Percentiles rank a stretch among this genome's conserved stretches.
Evolutionary conservation across 2,888 invertebrate genomes (phyloP).

Genomic region (Epirrita christyi): DNA sequence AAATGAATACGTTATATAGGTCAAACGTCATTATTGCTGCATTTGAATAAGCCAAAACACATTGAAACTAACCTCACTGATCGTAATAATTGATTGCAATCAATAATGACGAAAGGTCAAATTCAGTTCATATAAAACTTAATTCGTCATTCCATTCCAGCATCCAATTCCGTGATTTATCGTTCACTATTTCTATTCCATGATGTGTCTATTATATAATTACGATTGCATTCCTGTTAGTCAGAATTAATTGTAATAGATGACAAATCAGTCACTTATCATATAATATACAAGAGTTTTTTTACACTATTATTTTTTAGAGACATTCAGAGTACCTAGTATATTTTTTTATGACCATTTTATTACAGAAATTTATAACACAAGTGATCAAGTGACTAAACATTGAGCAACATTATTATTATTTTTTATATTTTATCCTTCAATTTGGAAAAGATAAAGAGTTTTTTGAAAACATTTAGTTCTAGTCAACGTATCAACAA

Average conservation of each 20-base stretch:
- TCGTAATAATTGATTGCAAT: too few relatives aligned
- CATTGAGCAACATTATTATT: slow-evolving; percentile 27
- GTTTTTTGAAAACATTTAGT: not conserved
- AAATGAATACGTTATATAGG: not conserved
- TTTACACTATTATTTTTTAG: not conserved
- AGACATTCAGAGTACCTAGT: not conserved
- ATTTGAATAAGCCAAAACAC: not conserved
- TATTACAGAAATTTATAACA: not conserved
- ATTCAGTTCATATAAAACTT: too few relatives aligned
- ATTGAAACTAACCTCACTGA: not conserved
- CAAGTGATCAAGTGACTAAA: slow-evolving; percentile 15
- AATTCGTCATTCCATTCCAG: too few relatives aligned
- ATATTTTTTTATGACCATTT: not conserved
- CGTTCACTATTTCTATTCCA: too few relatives aligned
- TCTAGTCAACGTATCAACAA: not conserved
- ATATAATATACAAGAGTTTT: not conserved
- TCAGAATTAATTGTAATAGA: too few relatives aligned
- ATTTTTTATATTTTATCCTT: slow-evolving; percentile 7
- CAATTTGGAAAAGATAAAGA: not conserved
- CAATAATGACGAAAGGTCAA: too few relatives aligned
- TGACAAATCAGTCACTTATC: too few relatives aligned
- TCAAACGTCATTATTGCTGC: not conserved
- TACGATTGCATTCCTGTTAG: too few relatives aligned
- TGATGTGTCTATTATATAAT: too few relatives aligned
- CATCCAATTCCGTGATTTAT: too few relatives aligned